Evolutionary conservation across 2,888 invertebrate species (phyloP), one percentile per base, ranked within the genome.

Genomic region (Chrysolina americana): DNA sequence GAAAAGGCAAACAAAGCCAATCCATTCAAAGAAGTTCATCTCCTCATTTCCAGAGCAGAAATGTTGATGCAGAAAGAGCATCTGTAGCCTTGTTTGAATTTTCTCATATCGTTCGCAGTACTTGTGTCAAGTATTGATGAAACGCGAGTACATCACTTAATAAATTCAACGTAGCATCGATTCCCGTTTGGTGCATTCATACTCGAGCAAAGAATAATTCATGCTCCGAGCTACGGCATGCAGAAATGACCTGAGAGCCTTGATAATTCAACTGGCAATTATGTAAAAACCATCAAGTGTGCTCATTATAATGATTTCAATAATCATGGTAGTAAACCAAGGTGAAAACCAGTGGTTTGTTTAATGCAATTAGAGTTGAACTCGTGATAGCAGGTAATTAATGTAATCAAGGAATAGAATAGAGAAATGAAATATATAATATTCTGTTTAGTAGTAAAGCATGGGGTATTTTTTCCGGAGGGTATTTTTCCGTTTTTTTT

Each of bases 241-340:
- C 23, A 56, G 19, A 21, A 56, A n/a, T 59, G 36, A 36, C 36
- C n/a, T n/a, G 36, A 50, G 36, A 59, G 36, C 59, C 59, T 59
- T 59, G 59, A 59, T 59, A 13, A 59, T 8, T 59, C n/a, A 59
- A 36, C 59, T 9, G 19, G 36, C 28, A 59, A 36, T 59, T n/a
- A 59, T 9, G 36, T 23, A 59, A 59, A 53, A 28, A 59, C 17
- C 15, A 36, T 59, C 8, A 21, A 23, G 11, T 23, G 59, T n/a
- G 36, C 36, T 15, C 59, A 59, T 59, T 59, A n/a, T 15, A 36
- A 59, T 59, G 15, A 59, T 59, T 59, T 59, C 17, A 59, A 36
- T 59, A 59, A 23, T 59, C n/a, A 28, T 36, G 23, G 36, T 17
- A 36, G 59, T n/a, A 8, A n/a, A 23, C 9, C 59, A 59, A 59